These are phyloP conservation scores for Drosophila engyochracea DNA, from an alignment of 2,888 invertebrate genomes.

Conservation along the genomic window DNA sequence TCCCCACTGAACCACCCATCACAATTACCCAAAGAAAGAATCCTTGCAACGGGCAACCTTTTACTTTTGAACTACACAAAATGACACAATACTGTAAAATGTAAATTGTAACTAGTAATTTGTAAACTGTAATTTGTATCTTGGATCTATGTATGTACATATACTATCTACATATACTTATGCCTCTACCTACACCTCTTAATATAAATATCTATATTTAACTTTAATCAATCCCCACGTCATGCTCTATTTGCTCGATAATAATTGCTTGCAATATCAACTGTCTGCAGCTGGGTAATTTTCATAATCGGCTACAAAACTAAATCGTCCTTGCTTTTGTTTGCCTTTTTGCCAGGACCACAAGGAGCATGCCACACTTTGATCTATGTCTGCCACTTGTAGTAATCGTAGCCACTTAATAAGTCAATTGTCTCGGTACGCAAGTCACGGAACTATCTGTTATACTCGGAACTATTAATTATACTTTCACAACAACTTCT, in stretches of 20 bases:
- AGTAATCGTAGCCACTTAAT: constrained; percentile 21
- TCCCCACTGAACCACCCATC: background rate
- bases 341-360: constrained; percentile 26
- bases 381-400: constrained; percentile 30
- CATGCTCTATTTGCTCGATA: constrained; percentile 17
- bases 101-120: constrained; percentile 24
- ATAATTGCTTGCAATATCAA: constrained; percentile 17
- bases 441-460: constrained; percentile 6
- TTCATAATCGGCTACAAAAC: constrained; percentile 27
- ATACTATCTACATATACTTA: background rate
- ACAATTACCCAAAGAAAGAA: background rate
- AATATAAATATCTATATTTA: constrained; percentile 3
- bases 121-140: constrained; percentile 10
- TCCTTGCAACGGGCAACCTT: constrained; percentile 30
- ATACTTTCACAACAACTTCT: constrained; percentile 1
- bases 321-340: constrained; percentile 32
- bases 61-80: constrained; percentile 14
- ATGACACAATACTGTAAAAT: constrained; percentile 8
- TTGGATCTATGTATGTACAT: constrained; percentile 16
- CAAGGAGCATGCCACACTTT: constrained; percentile 49
- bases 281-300: constrained; percentile 30
- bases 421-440: constrained; percentile 38
- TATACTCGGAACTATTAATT: constrained; percentile 5
- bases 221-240: constrained; percentile 2
- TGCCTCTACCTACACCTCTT: background rate